Evolutionary conservation across 2,797 vertebrate genomes (phyloP).

Genomic region (Menidia menidia): DNA sequence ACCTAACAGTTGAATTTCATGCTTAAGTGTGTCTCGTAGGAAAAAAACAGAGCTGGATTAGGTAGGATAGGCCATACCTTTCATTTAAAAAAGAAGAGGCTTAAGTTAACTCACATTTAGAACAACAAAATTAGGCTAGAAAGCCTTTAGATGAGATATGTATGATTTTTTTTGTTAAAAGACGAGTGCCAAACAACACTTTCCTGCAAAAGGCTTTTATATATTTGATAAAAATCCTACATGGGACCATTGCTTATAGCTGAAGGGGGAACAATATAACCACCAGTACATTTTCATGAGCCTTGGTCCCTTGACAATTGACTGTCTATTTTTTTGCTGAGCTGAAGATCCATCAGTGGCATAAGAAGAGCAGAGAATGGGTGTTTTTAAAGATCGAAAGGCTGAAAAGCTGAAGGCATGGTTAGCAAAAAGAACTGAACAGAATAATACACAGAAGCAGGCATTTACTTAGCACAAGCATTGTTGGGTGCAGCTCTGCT

Average conservation of each 20-base stretch:
- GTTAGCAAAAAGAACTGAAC: neutral
- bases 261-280: constrained; percentile 9
- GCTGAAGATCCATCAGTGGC: constrained; percentile 24
- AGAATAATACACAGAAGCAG: constrained; percentile 6
- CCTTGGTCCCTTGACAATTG: constrained; percentile 19
- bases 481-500: constrained; percentile 24
- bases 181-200: neutral
- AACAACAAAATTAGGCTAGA: neutral
- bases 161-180: neutral
- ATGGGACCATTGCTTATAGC: constrained; percentile 20
- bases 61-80: neutral
- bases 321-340: constrained; percentile 33
- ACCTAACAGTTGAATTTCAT: constrained; percentile 24
- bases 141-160: neutral
- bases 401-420: neutral
- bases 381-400: neutral
- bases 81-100: neutral
- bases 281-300: constrained; percentile 41
- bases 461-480: neutral
- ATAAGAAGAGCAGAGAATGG: constrained; percentile 6
- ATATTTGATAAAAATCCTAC: constrained; percentile 19
- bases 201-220: neutral
- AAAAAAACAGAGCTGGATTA: neutral
- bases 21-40: constrained; percentile 14
- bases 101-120: neutral